Evolutionary conservation across 2,797 vertebrate species (phyloP).

Genomic region (Galaxias olidus): DNA sequence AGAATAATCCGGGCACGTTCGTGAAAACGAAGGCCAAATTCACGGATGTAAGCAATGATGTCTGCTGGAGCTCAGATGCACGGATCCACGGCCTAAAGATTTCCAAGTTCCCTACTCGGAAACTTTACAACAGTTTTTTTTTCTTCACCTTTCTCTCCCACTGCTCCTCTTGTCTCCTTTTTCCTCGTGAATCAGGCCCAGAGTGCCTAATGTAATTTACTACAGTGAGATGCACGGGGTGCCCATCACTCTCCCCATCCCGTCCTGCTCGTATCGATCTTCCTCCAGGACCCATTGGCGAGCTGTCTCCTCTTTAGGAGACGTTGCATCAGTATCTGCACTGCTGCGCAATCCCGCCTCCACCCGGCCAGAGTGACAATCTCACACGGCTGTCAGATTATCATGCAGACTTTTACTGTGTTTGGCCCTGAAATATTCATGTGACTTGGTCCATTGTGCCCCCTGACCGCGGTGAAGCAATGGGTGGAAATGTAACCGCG

Average conservation of each 20-base stretch:
- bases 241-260: conserved; percentile 66
- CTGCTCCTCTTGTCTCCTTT: conserved; percentile 23
- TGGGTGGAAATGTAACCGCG: no score
- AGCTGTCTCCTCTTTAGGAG: conserved; percentile 54
- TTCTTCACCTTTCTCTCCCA: conserved; percentile 23
- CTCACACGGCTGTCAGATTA: conserved; percentile 26
- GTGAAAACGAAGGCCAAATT: no score
- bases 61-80: no score
- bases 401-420: conserved; percentile 33
- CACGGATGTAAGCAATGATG: no score
- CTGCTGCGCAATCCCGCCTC: conserved; percentile 26
- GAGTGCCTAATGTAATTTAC: conserved; percentile 67
- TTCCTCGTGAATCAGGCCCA: conserved; percentile 59
- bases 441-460: no score
- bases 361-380: no score
- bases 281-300: conserved; percentile 61
- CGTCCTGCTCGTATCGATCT: conserved; percentile 63
- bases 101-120: no score
- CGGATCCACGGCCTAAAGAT: no score
- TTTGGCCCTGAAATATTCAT: conserved; percentile 23
- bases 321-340: conserved; percentile 58
- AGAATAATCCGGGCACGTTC: no score
- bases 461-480: no score
- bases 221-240: conserved; percentile 59
- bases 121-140: conserved; percentile 16